phyloP scores from a whole-genome alignment of 1,140 invertebrate species.

The Bombus sibiricus region DNA sequence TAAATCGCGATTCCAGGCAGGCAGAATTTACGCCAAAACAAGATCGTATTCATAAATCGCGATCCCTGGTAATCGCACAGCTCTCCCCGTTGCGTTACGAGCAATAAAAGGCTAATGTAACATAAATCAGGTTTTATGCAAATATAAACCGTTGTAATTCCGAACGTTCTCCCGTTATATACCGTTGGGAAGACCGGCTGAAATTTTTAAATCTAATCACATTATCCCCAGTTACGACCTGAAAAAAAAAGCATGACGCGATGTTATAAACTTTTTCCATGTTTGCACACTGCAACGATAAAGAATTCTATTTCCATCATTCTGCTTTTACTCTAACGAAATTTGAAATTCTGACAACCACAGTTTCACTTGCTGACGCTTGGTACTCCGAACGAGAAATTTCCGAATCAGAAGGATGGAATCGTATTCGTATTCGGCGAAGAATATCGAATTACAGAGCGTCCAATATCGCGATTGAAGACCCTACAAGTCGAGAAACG shows the following conservation, averaged over 20 bases:
- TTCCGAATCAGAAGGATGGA: not conserved
- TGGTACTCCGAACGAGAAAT: not conserved
- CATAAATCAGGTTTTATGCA: conserved; percentile 37
- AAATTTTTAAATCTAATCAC: conserved; percentile 8
- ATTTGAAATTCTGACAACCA: not conserved
- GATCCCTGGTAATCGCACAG: conserved; percentile 9
- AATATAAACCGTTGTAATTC: conserved; percentile 19
- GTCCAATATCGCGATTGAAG: not conserved
- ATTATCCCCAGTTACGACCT: not conserved
- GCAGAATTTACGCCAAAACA: not conserved
- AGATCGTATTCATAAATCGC: conserved; percentile 27
- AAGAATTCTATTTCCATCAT: not conserved
- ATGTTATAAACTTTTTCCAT: not conserved
- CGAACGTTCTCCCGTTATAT: not conserved
- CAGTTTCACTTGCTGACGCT: not conserved
- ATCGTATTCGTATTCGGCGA: not conserved
- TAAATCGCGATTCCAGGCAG: not conserved
- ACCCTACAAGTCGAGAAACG: not conserved
- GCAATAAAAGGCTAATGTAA: conserved; percentile 29
- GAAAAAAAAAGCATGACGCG: not conserved
- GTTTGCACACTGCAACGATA: not conserved
- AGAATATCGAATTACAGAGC: not conserved
- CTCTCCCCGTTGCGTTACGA: not conserved
- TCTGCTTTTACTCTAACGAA: not conserved
- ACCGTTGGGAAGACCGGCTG: too few relatives aligned